These are phyloP conservation scores for Microplitis demolitor DNA, from an alignment of 1,140 invertebrate genomes.

Conservation along the genomic window DNA sequence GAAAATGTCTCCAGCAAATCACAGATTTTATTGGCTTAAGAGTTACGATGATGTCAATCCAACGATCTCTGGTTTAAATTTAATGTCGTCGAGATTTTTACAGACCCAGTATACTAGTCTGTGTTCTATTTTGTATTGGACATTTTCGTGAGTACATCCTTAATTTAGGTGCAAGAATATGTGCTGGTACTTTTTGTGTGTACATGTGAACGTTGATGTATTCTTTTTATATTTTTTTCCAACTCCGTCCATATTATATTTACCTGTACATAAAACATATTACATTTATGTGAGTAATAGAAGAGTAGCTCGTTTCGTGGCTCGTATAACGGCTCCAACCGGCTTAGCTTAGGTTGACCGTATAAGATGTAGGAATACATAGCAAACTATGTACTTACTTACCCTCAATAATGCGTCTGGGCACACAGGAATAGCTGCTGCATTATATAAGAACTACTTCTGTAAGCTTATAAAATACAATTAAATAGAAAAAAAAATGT, in stretches of 20 bases:
- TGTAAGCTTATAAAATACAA: no score
- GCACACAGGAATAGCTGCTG: background rate
- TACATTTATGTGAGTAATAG: background rate
- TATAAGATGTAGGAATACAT: slow-evolving; percentile 14
- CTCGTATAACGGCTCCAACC: slow-evolving; percentile 28
- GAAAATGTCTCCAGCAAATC: slow-evolving; percentile 2
- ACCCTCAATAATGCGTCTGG: background rate
- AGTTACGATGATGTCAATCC: background rate
- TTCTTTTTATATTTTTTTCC: no score
- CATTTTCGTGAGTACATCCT: background rate
- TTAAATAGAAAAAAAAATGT: no score
- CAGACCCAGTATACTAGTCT: background rate
- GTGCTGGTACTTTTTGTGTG: background rate
- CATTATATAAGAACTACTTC: no score
- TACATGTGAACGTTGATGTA: no score
- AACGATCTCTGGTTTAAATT: background rate
- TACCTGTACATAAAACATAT: background rate
- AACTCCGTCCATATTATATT: background rate
- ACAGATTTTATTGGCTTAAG: background rate
- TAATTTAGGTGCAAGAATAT: background rate
- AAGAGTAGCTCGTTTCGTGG: slow-evolving; percentile 26
- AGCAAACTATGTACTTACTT: slow-evolving; percentile 23
- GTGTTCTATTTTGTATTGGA: background rate
- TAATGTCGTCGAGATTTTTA: background rate
- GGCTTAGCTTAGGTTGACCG: slow-evolving; percentile 25